Evolutionary conservation across 2,888 invertebrate genomes (phyloP), one percentile per base, ranked within the genome.

Genomic region (Deilephila elpenor): DNA sequence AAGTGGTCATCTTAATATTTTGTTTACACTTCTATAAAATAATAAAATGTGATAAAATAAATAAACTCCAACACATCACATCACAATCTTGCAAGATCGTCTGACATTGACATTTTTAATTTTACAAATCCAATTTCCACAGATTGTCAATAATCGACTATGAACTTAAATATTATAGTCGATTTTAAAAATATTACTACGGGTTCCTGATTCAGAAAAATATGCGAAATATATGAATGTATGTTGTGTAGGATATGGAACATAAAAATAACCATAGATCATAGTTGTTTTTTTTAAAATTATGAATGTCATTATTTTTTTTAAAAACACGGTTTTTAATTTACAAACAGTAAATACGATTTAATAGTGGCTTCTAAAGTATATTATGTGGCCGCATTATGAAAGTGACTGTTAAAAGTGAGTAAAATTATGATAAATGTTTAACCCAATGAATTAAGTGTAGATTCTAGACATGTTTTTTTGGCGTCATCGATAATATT

Each of bases 351-450:
- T 62, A 29, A 62, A 32, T 32, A 5, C 62, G 29, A 64, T 17
- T 3, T 19, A 34, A 32, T 6, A n/a, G n/a, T 34, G 6, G 19
- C 34, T 34, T n/a, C 20, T 20, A 4, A n/a, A 37, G 5, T 19
- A n/a, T 44, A 34, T 71, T 59, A 59, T 53, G 32, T 53, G 53
- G 56, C 32, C 74, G 74, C 78, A 90, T 82, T 82, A 96, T 96
- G 96, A 96, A 96, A 95, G 95, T 96, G 72, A 96, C 94, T 74
- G 95, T 96, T 86, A 96, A 96, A 91, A 95, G 96, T 96, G 86
- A 91, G 95, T 92, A 75, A 6, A 20, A 59, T 19, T 32, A 14
- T 5, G 20, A 25, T 5, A 34, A 11, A n/a, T 0, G 0, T 51
- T 7, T 20, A 56, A 0, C 61, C 56, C 14, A 29, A 59, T 32